phyloP scores from a whole-genome alignment of 1,140 invertebrate species.

The Orchestia grillus region DNA sequence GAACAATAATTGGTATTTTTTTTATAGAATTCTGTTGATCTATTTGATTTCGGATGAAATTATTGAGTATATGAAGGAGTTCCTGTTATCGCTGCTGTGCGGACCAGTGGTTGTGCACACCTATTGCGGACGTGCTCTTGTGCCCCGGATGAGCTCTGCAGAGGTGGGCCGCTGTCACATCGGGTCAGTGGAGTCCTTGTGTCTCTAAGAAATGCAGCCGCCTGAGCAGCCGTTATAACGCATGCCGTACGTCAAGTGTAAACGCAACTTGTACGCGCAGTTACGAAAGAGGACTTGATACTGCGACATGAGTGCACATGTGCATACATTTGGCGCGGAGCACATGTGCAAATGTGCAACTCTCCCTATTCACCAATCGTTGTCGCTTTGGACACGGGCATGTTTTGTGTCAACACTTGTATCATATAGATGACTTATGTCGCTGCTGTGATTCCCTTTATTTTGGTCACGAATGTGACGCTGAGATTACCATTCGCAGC shows the following conservation, averaged over 20 bases:
- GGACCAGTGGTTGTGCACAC: not conserved
- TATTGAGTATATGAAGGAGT: not conserved
- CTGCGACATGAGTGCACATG: not conserved
- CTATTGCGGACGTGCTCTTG: not conserved
- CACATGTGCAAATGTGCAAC: not conserved
- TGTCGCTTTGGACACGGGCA: not conserved
- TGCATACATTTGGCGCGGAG: no score
- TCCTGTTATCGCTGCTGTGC: not conserved
- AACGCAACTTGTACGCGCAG: not conserved
- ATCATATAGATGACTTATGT: no score
- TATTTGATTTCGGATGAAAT: not conserved
- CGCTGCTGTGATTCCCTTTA: not conserved
- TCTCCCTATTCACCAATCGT: not conserved
- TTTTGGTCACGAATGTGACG: not conserved
- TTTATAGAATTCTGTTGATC: not conserved
- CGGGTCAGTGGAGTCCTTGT: not conserved
- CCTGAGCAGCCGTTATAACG: not conserved
- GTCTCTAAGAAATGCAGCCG: not conserved
- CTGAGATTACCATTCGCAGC: no score
- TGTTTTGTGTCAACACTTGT: not conserved
- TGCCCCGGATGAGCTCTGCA: no score
- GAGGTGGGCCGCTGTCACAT: no score
- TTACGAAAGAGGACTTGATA: not conserved
- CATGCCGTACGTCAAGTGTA: not conserved
- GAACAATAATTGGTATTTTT: no score